Evolutionary conservation across 2,113 vertebrate genomes (phyloP), one percentile per base, ranked within the genome.

Genomic region (Centropus bengalensis): DNA sequence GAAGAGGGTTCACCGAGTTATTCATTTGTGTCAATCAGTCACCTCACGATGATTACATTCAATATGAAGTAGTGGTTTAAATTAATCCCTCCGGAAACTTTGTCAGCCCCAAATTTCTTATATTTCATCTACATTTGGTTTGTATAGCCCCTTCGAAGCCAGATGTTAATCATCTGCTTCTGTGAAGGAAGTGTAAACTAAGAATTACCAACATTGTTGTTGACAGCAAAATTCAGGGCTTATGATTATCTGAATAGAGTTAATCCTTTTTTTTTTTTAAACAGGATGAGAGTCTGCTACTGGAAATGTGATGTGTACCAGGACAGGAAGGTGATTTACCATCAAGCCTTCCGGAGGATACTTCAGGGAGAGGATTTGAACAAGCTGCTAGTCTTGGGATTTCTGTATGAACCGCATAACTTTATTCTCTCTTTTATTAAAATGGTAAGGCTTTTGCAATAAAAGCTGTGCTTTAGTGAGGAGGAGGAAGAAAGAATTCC

Each of bases 191-290:
- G 32, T 32, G 88, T 81, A 82, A 88, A 68, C 52, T 86, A 92
- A 94, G 47, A 88, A 92, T 91, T 88, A 86, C 86, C 88, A 91
- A 58, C 54, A 66, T 82, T 84, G 45, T 28, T 88, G 45, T 80
- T 94, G 79, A 80, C 82, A 94, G 71, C n/a, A 82, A 91, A 93
- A 94, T 90, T 90, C 73, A 83, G 67, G 32, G 36, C 17, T 83
- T 85, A 59, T 62, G 93, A 70, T 90, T 88, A 93, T 80, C 55
- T 77, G 60, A 88, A 88, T 90, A 24, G 51, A 69, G n/a, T 77
- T 90, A 81, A 88, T 82, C 59, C 77, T 8, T 36, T 36, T 36
- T 36, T 36, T 5, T 63, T 87, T 88, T 86, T 81, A 2, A 82
- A 86, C 51, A 66, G 13, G 27, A 68, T 63, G 75, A 85, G 30